Evolutionary conservation across 2,797 vertebrate species (phyloP), one percentile per base, ranked within the genome.

Genomic region (Scolopax rusticola): DNA sequence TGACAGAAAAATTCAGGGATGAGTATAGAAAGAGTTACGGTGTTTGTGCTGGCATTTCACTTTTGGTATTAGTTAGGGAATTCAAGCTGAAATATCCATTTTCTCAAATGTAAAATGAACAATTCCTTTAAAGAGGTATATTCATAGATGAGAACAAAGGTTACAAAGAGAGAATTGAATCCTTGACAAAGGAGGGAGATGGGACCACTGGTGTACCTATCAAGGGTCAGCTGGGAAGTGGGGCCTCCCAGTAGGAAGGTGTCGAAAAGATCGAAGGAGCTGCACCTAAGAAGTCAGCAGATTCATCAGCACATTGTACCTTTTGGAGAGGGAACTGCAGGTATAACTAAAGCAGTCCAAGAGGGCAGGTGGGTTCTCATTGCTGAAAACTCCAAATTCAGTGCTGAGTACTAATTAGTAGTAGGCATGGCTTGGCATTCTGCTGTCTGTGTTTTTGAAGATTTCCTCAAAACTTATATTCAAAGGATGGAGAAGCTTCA

Each of bases 371-470:
- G 21, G 23, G 38, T 87, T 64, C 85, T 73, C 2, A 0, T 15
- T 84, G 47, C 56, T 38, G 56, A 64, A 92, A 94, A 90, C 33
- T 93, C 89, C 78, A 82, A 87, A 95, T 82, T 96, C 89, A 95
- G 79, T 67, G 79, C 96, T 78, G 87, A 87, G 92, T 92, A 82
- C 89, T 96, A 97, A 97, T 97, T 97, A 97, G 87, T 59, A 70
- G 71, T 30, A 86, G 64, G 84, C 71, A 86, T 28, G 48, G 91
- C 77, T 75, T 92, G 94, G 82, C 68, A 61, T 96, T 97, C 93
- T 96, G 94, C 78, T 90, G 96, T 92, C 68, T 77, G 36, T 94
- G 91, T 89, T 96, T 97, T 97, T 97, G 97, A 98, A 97, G 96
- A 97, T 96, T 97, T 96, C 33, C 93, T 97, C 94, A 96, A 97